Conservation (phyloP, 1,140 invertebrate genomes). For the Steinernema feltiae region DNA sequence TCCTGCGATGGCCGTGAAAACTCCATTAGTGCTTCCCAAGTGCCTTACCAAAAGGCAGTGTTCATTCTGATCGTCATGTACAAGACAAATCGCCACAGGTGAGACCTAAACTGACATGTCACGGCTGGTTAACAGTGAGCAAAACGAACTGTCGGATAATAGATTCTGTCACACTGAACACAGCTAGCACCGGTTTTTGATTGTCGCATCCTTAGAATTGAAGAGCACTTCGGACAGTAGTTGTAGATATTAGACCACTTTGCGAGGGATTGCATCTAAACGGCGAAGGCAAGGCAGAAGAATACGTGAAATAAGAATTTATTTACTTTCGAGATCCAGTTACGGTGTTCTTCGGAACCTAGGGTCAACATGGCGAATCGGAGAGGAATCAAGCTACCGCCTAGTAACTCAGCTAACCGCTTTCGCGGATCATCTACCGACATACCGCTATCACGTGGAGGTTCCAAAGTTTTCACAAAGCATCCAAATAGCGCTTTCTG, state of each 20-base stretch:
- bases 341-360: conserved; percentile 35
- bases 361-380: conserved; percentile 51
- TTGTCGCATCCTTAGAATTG: conserved; percentile 28
- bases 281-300: not conserved
- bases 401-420: conserved; percentile 22
- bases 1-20: conserved; percentile 65
- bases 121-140: not conserved
- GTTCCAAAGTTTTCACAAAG: conserved; percentile 36
- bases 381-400: conserved; percentile 49
- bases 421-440: conserved; percentile 12
- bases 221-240: conserved; percentile 43
- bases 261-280: conserved; percentile 48
- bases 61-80: conserved; percentile 60
- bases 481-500: conserved; percentile 43
- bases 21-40: conserved; percentile 61
- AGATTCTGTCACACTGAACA: conserved; percentile 27
- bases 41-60: conserved; percentile 63
- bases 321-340: conserved; percentile 39
- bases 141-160: conserved; percentile 28
- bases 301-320: conserved; percentile 19
- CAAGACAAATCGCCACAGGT: conserved; percentile 64
- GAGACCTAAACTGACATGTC: conserved; percentile 41
- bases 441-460: conserved; percentile 35
- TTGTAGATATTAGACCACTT: conserved; percentile 46
- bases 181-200: conserved; percentile 49